Conservation (phyloP, 2,888 invertebrate species). For the Drosophila eohydei region DNA sequence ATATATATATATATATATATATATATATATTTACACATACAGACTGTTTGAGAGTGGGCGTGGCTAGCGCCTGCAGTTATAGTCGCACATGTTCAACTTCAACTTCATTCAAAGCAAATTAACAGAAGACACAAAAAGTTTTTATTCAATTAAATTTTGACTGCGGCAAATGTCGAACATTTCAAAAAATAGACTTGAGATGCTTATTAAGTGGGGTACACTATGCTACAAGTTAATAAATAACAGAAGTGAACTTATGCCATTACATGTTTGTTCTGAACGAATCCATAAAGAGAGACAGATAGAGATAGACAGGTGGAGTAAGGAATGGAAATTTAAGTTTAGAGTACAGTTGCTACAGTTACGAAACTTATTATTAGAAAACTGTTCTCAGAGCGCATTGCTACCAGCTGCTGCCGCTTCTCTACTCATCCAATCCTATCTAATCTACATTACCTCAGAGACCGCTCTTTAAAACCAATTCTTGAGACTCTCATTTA, state of each 20-base stretch:
- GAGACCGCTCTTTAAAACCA: not conserved
- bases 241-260: not conserved
- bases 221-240: conserved; percentile 1
- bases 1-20: conserved; percentile 3
- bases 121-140: conserved; percentile 73
- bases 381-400: not conserved
- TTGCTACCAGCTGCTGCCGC: not conserved
- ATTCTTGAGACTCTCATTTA: not conserved
- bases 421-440: not conserved
- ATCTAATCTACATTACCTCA: not conserved
- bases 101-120: conserved; percentile 76
- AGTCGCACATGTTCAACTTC: conserved; percentile 47
- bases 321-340: no score
- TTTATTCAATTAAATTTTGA: conserved; percentile 76
- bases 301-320: no score
- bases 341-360: no score
- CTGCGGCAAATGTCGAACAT: conserved; percentile 32
- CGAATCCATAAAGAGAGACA: no score
- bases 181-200: conserved; percentile 13
- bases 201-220: conserved; percentile 21
- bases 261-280: no score
- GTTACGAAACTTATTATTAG: no score
- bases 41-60: conserved; percentile 10
- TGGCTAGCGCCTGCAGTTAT: conserved; percentile 14
- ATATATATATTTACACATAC: conserved; percentile 14